Evolutionary conservation across 1,140 invertebrate species (phyloP), one percentile per base, ranked within the genome.

Genomic region (Drosophila tristis): DNA sequence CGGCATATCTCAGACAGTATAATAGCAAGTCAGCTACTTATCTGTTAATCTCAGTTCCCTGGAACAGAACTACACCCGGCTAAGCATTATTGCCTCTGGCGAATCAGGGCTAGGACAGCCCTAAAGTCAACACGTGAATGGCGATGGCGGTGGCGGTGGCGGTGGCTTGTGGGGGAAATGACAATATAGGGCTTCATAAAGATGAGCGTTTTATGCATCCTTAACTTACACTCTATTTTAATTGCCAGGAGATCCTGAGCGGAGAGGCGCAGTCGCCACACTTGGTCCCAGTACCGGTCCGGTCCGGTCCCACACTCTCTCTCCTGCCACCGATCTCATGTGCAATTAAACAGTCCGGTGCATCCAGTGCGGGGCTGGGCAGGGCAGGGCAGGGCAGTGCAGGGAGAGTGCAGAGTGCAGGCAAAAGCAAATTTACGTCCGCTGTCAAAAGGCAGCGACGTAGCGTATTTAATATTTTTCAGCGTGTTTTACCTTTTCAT

Each of bases 401-500:
- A 39, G 26, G n/a, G 49, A 2, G 55, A 16, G 25, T 26, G 23
- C 15, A 70, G 53, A 54, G 54, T 23, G 39, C 53, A 55, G 79
- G 72, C 84, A 89, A 89, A 89, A 89, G 84, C 77, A 91, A 91
- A 91, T 91, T 91, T 91, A 91, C 89, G 89, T 91, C 71, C 80
- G 82, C 89, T 91, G 89, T 91, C 89, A 91, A 81, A 86, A 90
- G 87, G 77, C 87, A 87, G 81, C 87, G 79, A 84, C 82, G 79
- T 80, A 80, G 87, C 87, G 87, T 90, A 90, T 90, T 90, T 90
- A 90, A 90, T 90, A 90, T 90, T 90, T 90, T 90, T 90, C 79
- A 87, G 81, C 87, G 87, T 90, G 79, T 84, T 90, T 90, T 90
- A 90, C 87, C 87, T 87, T 90, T 90, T 90, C 87, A 90, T 90